Evolutionary conservation across 2,113 vertebrate genomes (phyloP).

Genomic region (Osmerus mordax): DNA sequence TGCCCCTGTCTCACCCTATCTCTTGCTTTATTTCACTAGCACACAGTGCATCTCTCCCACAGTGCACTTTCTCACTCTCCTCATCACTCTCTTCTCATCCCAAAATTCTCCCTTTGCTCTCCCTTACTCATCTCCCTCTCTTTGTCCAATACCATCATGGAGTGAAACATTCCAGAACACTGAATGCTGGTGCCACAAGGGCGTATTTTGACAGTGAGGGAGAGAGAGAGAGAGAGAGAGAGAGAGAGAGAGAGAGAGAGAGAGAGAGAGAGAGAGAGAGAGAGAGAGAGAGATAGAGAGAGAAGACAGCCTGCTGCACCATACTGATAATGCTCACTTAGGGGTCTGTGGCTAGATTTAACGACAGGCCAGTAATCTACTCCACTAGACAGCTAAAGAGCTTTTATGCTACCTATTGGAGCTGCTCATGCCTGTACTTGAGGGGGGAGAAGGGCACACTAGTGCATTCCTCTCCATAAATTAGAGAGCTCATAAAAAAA

Average conservation of each 20-base stretch:
- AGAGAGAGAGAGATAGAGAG: not conserved
- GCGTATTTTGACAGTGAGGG: not conserved
- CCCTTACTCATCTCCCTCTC: constrained; percentile 16
- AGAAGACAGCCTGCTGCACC: constrained; percentile 60
- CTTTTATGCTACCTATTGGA: constrained; percentile 66
- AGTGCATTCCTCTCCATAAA: constrained; percentile 67
- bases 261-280: constrained; percentile 11
- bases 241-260: constrained; percentile 11
- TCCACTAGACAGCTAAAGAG: constrained; percentile 73
- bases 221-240: not conserved
- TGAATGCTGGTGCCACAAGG: not conserved
- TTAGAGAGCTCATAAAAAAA: constrained; percentile 59
- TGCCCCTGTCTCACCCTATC: constrained; percentile 27
- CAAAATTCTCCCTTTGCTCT: not conserved
- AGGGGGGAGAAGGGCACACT: constrained; percentile 46
- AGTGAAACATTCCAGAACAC: constrained; percentile 51
- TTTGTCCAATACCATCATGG: constrained; percentile 52
- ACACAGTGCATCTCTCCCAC: constrained; percentile 42
- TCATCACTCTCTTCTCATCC: constrained; percentile 4
- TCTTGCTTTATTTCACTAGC: constrained; percentile 16
- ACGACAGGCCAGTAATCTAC: constrained; percentile 67
- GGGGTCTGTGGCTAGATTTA: constrained; percentile 68
- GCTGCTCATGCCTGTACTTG: constrained; percentile 59
- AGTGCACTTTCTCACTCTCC: constrained; percentile 37
- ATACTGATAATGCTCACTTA: constrained; percentile 66